Percentiles rank a stretch among this genome's conserved stretches.
These are phyloP conservation scores for Dermatophagoides farinae DNA, from an alignment of 1,140 invertebrate species.

Conservation along the genomic window DNA sequence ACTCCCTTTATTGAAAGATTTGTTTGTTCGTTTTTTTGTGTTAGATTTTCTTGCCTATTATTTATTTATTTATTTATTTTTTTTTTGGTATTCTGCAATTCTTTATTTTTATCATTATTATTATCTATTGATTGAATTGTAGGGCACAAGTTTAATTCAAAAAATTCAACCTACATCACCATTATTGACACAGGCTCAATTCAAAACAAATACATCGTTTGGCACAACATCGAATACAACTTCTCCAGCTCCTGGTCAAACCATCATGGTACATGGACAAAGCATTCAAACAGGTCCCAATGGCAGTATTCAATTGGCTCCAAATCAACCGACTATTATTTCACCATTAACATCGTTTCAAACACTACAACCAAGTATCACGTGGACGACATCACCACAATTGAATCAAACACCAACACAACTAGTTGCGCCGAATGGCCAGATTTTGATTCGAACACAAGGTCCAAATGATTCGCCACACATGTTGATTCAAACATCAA, in stretches of 20 bases:
- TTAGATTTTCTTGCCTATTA: background rate
- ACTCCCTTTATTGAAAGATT: background rate
- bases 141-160: background rate
- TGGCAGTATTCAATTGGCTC: background rate
- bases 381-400: background rate
- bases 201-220: background rate
- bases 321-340: background rate
- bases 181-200: background rate
- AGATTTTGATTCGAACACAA: background rate
- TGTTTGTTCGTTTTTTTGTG: too few species aligned
- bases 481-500: conserved; percentile 7
- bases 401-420: background rate
- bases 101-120: background rate
- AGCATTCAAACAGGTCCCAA: background rate
- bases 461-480: background rate
- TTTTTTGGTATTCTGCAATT: background rate
- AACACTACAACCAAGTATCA: background rate
- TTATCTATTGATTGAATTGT: background rate
- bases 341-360: background rate
- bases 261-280: conserved; percentile 5
- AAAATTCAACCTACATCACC: conserved; percentile 8
- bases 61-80: background rate
- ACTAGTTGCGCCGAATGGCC: background rate
- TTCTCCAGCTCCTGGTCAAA: background rate
- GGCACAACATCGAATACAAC: background rate